Percentiles rank a stretch among this genome's conserved stretches.
phyloP scores from a whole-genome alignment of 2,113 vertebrate species.

The Phalacrocorax pelagicus region DNA sequence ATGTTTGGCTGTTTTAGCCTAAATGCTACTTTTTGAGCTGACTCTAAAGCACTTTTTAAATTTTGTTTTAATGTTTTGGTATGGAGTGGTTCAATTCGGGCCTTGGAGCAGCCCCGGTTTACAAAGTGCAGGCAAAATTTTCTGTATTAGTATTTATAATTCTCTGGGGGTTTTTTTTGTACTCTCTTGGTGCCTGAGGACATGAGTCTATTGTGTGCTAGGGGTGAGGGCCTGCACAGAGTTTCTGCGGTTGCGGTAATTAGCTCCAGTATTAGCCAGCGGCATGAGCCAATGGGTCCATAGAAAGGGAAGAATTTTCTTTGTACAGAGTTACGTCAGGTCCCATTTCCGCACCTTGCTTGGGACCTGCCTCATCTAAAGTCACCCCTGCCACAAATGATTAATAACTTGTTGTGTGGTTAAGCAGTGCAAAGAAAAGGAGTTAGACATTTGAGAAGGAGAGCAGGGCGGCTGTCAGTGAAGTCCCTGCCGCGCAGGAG shows the following conservation, averaged over 20 bases:
- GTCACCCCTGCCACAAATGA: not conserved
- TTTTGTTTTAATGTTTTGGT: not conserved
- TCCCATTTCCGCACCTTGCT: not conserved
- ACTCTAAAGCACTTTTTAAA: not conserved
- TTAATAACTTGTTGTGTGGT: not conserved
- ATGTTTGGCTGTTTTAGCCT: not conserved
- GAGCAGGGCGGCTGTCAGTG: not conserved
- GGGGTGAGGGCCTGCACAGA: not conserved
- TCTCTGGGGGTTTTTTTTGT: not conserved
- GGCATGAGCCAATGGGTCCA: accelerated
- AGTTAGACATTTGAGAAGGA: not conserved
- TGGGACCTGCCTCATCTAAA: not conserved
- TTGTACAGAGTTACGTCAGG: not conserved
- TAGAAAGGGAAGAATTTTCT: not conserved
- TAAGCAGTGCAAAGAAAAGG: not conserved
- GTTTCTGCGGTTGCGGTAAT: not conserved
- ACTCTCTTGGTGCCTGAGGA: not conserved
- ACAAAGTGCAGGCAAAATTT: not conserved
- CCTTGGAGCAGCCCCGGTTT: not conserved
- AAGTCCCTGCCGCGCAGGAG: not conserved
- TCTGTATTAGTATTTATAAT: not conserved
- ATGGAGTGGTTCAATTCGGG: not conserved
- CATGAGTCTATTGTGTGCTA: not conserved
- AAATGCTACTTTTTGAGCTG: not conserved
- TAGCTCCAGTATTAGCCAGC: not conserved